These are phyloP conservation scores for Melanerpes aurifrons DNA, from an alignment of 2,113 vertebrate species.

Conservation along the genomic window DNA sequence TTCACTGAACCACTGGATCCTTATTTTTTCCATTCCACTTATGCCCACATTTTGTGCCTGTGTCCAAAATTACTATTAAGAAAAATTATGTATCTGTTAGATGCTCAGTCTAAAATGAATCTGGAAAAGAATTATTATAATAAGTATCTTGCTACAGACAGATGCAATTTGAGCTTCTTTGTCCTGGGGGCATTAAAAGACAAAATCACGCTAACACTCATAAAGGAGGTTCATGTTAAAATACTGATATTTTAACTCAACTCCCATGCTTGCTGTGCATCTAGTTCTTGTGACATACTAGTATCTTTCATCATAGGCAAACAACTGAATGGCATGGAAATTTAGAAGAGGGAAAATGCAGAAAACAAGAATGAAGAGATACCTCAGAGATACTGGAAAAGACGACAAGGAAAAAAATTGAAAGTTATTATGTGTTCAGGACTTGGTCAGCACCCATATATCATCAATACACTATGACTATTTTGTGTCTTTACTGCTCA, in stretches of 20 bases:
- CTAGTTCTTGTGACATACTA: neutral
- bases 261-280: neutral
- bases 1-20: neutral
- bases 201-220: conserved; percentile 21
- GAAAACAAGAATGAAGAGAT: neutral
- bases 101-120: neutral
- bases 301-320: neutral
- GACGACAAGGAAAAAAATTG: neutral
- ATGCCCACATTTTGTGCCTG: neutral
- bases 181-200: neutral
- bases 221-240: neutral
- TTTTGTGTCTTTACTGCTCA: neutral
- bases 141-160: neutral
- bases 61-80: neutral
- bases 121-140: neutral
- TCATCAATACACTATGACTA: neutral
- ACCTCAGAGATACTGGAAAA: neutral
- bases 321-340: neutral
- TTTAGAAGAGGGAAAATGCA: neutral
- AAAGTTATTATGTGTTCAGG: neutral
- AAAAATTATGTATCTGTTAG: neutral
- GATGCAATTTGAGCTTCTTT: neutral
- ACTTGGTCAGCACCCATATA: neutral
- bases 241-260: neutral
- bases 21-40: neutral